These are phyloP conservation scores for Nymphalis io DNA, from an alignment of 1,140 invertebrate species.

Conservation along the genomic window DNA sequence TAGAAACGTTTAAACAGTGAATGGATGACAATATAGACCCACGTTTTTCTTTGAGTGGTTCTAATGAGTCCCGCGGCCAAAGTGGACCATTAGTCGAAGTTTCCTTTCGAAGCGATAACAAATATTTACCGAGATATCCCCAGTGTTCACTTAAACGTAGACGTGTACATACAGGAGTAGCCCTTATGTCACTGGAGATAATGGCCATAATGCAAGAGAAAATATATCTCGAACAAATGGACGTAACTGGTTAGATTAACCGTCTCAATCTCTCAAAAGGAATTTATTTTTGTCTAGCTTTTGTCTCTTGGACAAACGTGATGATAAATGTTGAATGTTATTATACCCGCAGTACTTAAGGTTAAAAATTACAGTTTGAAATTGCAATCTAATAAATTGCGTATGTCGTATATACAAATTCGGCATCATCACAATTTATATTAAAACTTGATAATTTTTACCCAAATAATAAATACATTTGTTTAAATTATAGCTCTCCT, in stretches of 20 bases:
- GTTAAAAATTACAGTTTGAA: too few relatives aligned
- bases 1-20: neutral
- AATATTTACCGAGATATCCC: slow-evolving; percentile 28
- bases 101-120: slow-evolving; percentile 22
- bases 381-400: too few relatives aligned
- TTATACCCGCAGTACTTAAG: too few relatives aligned
- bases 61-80: slow-evolving; percentile 17
- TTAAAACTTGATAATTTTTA: too few relatives aligned
- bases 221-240: neutral
- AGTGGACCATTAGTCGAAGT: slow-evolving; percentile 25
- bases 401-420: too few relatives aligned
- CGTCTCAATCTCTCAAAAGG: neutral
- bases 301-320: neutral
- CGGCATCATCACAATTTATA: too few relatives aligned
- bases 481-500: too few relatives aligned
- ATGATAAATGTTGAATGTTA: neutral
- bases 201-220: slow-evolving; percentile 3
- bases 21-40: slow-evolving; percentile 1
- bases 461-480: too few relatives aligned
- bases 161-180: neutral
- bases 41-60: slow-evolving; percentile 17
- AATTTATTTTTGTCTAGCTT: neutral
- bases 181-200: neutral
- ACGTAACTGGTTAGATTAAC: neutral
- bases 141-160: neutral